These are phyloP conservation scores for Proisotoma minuta DNA, from an alignment of 2,888 invertebrate genomes.

Conservation along the genomic window DNA sequence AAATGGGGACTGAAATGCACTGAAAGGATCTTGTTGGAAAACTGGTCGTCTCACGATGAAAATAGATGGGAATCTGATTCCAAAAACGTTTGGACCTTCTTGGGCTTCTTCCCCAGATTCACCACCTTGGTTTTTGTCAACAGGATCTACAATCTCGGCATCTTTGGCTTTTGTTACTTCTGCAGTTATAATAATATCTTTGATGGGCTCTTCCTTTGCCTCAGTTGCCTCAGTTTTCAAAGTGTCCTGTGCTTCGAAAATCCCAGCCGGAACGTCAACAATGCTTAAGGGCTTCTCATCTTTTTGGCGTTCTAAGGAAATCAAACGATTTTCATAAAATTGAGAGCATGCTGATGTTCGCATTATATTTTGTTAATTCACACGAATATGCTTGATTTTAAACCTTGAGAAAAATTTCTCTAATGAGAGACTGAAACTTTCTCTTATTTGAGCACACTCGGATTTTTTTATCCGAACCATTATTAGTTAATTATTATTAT, in stretches of 20 bases:
- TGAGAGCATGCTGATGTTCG: too few relatives aligned
- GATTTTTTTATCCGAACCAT: too few relatives aligned
- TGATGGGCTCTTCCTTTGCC: conserved; percentile 3
- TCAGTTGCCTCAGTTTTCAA: background rate
- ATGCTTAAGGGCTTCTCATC: conserved; percentile 8
- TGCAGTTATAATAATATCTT: conserved; percentile 8
- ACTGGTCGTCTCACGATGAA: conserved; percentile 40
- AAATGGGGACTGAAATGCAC: conserved; percentile 25
- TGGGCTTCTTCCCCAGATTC: background rate
- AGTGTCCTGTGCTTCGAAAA: background rate
- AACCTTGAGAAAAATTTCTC: too few relatives aligned
- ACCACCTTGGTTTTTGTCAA: background rate
- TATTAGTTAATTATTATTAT: too few relatives aligned
- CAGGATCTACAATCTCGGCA: conserved; percentile 10
- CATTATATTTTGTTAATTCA: too few relatives aligned
- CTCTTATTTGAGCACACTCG: too few relatives aligned
- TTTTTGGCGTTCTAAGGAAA: conserved; percentile 8
- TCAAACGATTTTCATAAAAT: background rate
- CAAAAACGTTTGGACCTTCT: conserved; percentile 25
- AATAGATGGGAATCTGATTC: conserved; percentile 36
- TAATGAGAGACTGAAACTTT: too few relatives aligned
- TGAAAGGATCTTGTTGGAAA: conserved; percentile 36
- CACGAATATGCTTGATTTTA: too few relatives aligned
- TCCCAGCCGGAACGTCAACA: conserved; percentile 13
- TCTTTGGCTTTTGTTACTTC: conserved; percentile 19